Evolutionary conservation across 2,888 invertebrate species (phyloP), one percentile per base, ranked within the genome.

Genomic region (Zygothrica quintamaculata): DNA sequence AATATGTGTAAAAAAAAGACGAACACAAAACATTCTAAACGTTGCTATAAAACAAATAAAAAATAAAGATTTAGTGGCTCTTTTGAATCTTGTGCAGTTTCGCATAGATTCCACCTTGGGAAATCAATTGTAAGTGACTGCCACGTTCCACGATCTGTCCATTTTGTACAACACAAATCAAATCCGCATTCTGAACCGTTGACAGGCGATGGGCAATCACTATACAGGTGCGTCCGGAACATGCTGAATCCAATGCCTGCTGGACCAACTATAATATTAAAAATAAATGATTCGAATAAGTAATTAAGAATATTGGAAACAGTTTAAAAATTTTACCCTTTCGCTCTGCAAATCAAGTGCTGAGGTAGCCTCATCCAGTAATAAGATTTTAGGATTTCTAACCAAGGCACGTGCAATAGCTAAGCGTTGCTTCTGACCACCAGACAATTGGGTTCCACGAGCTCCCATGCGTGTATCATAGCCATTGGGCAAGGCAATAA

Each of bases 351-450:
- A 93, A 87, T 96, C 96, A 31, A 96, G 91, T 0, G 96, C 96
- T 0, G 95, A 96, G 0, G 96, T 96, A 0, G 95, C 96, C 84
- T 96, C 96, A 80, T 96, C 96, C 0, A 95, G 90, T 6, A 95
- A 89, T 29, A 95, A 88, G n/a, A 96, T 93, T 61, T 93, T 92
- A 0, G 96, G 96, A 87, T 95, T 94, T 9, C 95, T 90, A 1
- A 96, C 93, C 25, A 96, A 91, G 0, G 96, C 96, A 40, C 96
- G 92, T 0, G 96, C 96, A 67, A 96, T 96, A 7, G 96, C 96
- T 39, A 97, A 95, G 55, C 97, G 92, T 88, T 97, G 97, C 88
- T 97, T 97, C 90, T 97, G 97, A 0, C 97, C 97, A 7, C 97
- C 97, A 0, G 94, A 95, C 26, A 96, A 90, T 71, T 96, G 96